Percentiles rank a stretch among this genome's conserved stretches.
phyloP scores from a whole-genome alignment of 2,113 vertebrate genomes.

The Oceanodroma tethys region DNA sequence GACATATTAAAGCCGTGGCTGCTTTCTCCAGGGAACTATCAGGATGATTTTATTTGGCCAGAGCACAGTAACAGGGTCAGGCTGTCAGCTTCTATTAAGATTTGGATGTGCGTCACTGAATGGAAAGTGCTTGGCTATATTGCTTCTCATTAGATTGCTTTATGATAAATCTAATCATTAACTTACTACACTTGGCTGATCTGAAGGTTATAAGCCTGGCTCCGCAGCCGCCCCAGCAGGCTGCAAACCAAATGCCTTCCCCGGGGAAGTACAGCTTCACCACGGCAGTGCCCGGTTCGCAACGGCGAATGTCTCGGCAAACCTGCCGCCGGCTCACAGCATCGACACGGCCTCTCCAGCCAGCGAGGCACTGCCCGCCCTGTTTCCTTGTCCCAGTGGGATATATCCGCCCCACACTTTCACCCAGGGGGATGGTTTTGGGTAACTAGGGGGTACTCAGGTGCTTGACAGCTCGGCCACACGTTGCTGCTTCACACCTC shows the following conservation, averaged over 20 bases:
- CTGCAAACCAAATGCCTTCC: background rate
- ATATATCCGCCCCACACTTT: background rate
- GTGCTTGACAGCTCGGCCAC: background rate
- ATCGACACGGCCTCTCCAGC: fast-evolving
- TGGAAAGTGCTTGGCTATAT: background rate
- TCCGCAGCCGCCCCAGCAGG: background rate
- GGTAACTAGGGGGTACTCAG: background rate
- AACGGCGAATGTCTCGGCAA: fast-evolving
- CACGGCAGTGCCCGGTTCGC: fast-evolving
- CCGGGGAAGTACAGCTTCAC: background rate
- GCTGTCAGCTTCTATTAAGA: background rate
- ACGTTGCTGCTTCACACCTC: background rate
- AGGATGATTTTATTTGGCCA: slow-evolving; percentile 19
- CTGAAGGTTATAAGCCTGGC: background rate
- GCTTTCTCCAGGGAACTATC: slow-evolving; percentile 3
- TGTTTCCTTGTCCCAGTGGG: fast-evolving
- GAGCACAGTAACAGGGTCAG: background rate
- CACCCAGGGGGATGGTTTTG: background rate
- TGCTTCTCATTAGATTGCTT: slow-evolving; percentile 5
- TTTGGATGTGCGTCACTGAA: background rate
- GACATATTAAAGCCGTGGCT: background rate
- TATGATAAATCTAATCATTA: slow-evolving; percentile 3
- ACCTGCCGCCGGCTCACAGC: background rate
- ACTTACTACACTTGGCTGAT: background rate
- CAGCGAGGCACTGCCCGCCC: too few relatives aligned